Evolutionary conservation across 2,113 vertebrate genomes (phyloP).

Genomic region (Tragelaphus strepsiceros): DNA sequence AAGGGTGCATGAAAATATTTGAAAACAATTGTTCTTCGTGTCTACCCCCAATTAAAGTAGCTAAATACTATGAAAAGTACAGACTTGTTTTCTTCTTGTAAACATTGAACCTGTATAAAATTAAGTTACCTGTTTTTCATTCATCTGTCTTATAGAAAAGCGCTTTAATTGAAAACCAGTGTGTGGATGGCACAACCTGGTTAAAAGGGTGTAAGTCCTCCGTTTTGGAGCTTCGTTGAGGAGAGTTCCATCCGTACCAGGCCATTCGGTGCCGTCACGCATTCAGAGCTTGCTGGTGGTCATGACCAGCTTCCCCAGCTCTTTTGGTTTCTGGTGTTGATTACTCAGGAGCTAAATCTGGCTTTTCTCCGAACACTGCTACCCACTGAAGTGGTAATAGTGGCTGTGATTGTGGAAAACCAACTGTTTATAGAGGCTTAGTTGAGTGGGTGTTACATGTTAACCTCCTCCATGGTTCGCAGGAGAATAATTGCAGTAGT

Average conservation of each 20-base stretch:
- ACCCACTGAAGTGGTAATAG: slow-evolving; percentile 27
- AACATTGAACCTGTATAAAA: background rate
- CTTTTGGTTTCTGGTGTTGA: slow-evolving; percentile 8
- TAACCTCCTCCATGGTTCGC: background rate
- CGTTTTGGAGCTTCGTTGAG: rapidly evolving
- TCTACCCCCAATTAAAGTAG: background rate
- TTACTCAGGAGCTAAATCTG: slow-evolving; percentile 25
- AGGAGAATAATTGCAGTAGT: background rate
- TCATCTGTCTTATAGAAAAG: background rate
- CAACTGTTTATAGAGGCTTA: slow-evolving; percentile 15
- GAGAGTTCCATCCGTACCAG: background rate
- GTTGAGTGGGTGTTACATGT: background rate
- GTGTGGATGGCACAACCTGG: background rate
- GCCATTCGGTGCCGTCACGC: background rate
- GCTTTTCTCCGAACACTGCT: slow-evolving; percentile 12
- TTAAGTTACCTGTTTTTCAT: background rate
- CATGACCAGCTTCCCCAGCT: background rate
- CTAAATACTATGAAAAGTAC: background rate
- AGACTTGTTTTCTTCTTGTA: background rate
- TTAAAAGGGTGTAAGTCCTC: background rate
- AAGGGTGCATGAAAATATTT: background rate
- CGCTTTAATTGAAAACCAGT: background rate
- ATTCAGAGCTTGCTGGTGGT: background rate
- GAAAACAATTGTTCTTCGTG: background rate
- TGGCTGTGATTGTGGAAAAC: background rate